Evolutionary conservation across 2,113 vertebrate species (phyloP).

Genomic region (Gila orcuttii): DNA sequence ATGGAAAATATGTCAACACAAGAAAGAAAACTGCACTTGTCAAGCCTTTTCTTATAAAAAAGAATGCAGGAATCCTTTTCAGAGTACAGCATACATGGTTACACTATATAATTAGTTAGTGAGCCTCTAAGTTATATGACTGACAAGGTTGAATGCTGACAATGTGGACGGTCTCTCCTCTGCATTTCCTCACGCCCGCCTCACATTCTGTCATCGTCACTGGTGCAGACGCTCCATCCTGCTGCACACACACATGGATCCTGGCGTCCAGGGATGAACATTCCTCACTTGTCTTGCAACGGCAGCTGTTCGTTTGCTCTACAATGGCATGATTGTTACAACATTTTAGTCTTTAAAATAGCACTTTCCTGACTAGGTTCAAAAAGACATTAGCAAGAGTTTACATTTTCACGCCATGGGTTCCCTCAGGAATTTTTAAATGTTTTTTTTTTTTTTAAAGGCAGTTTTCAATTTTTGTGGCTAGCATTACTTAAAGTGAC

Average conservation of each 20-base stretch:
- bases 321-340: background rate
- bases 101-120: background rate
- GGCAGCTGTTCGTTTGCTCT: slow-evolving; percentile 30
- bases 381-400: background rate
- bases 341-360: background rate
- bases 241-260: slow-evolving; percentile 75
- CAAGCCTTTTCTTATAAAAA: background rate
- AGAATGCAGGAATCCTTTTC: background rate
- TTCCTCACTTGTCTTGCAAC: background rate
- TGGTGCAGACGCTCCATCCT: slow-evolving; percentile 23
- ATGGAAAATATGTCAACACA: no score
- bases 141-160: slow-evolving; percentile 75
- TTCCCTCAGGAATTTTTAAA: background rate
- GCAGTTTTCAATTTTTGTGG: background rate
- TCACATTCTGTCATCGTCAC: slow-evolving; percentile 83
- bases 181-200: slow-evolving; percentile 76
- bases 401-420: background rate
- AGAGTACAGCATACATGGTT: background rate
- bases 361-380: background rate
- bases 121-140: background rate
- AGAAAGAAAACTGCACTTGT: background rate
- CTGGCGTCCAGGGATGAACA: slow-evolving; percentile 70
- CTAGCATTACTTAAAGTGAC: background rate
- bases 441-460: background rate
- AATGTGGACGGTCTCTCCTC: slow-evolving; percentile 72